These are phyloP conservation scores for Tenthredo notha DNA, from an alignment of 2,888 invertebrate species.

Conservation along the genomic window DNA sequence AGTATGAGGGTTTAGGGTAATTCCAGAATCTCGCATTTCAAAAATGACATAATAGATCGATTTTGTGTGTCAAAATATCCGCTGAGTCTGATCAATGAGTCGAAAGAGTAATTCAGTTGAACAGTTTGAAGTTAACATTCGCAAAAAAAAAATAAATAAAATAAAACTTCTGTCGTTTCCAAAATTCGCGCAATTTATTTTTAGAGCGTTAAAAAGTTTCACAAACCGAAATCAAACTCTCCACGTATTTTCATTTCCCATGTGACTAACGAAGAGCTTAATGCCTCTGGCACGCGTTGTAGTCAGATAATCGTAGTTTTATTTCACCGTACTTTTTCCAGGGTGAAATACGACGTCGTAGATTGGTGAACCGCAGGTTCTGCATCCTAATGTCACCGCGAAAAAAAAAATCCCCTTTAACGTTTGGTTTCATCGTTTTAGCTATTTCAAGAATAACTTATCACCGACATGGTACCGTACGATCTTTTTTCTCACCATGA, in stretches of 20 bases:
- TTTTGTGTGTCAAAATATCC: background rate
- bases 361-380: conserved; percentile 8
- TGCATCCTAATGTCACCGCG: conserved; percentile 24
- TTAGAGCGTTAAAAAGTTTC: conserved; percentile 3
- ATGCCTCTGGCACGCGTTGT: conserved; percentile 13
- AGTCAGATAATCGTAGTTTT: conserved; percentile 24
- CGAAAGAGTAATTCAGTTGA: background rate
- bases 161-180: too few relatives aligned
- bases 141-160: too few relatives aligned
- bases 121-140: too few relatives aligned
- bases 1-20: background rate
- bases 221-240: conserved; percentile 29
- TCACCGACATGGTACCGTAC: background rate
- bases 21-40: background rate
- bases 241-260: conserved; percentile 22
- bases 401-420: background rate
- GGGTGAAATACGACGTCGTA: conserved; percentile 24
- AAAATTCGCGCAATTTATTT: too few relatives aligned
- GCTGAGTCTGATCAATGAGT: background rate
- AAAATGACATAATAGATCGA: background rate
- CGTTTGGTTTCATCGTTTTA: background rate
- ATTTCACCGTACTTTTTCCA: background rate
- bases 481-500: background rate
- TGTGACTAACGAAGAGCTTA: conserved; percentile 17
- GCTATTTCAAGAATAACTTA: background rate